Conservation (phyloP, 2,797 vertebrate genomes). For the Zenarchopterus dispar region DNA sequence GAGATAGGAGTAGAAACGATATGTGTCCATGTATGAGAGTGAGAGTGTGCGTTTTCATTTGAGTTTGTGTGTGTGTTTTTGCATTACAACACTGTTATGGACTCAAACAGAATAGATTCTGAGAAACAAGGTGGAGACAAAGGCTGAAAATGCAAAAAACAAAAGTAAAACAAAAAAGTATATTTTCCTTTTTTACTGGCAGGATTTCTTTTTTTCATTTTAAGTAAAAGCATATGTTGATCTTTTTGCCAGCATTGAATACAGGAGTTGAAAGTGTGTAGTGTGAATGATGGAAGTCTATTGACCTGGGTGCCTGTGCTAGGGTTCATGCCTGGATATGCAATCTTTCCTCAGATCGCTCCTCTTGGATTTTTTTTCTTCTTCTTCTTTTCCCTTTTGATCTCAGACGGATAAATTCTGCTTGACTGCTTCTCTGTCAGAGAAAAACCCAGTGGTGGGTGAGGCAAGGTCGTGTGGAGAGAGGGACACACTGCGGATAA, state of each 20-base stretch:
- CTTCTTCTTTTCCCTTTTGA: constrained; percentile 60
- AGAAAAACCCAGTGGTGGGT: constrained; percentile 65
- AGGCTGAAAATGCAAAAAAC: background rate
- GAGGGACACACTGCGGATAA: constrained; percentile 20
- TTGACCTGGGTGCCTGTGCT: constrained; percentile 59
- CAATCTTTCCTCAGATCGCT: constrained; percentile 64
- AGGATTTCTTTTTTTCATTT: background rate
- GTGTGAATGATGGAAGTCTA: constrained; percentile 50
- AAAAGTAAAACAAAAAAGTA: background rate
- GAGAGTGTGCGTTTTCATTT: constrained; percentile 11
- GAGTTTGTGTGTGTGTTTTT: constrained; percentile 14
- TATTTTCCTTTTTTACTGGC: background rate
- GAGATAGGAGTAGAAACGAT: constrained; percentile 32
- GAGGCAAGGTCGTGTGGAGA: constrained; percentile 63
- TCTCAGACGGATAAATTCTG: constrained; percentile 80
- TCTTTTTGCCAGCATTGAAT: background rate
- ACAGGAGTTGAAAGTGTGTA: constrained; percentile 16
- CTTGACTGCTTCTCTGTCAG: constrained; percentile 64
- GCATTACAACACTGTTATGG: constrained; percentile 3
- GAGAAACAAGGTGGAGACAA: background rate
- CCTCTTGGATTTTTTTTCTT: constrained; percentile 44
- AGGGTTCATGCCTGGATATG: constrained; percentile 71
- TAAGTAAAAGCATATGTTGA: background rate
- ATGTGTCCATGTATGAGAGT: constrained; percentile 11
- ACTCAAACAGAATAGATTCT: background rate